Conservation (phyloP, 2,797 vertebrate species). For the Cirrhinus mrigala region DNA sequence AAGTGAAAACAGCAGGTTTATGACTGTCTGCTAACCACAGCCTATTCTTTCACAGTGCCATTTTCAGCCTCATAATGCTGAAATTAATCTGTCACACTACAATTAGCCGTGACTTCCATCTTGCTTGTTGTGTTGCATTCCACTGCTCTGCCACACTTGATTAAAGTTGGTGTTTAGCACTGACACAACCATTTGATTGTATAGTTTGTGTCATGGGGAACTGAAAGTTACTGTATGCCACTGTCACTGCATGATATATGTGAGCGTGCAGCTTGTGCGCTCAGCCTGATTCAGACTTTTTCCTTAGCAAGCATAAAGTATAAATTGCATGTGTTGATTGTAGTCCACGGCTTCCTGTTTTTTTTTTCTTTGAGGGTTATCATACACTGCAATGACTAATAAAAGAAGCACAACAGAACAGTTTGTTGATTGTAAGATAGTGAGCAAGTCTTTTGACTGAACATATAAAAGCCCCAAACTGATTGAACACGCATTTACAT, state of each 20-base stretch:
- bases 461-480: background rate
- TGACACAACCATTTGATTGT: background rate
- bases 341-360: background rate
- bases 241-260: background rate
- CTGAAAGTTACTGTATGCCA: background rate
- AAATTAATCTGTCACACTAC: conserved; percentile 34
- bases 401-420: background rate
- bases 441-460: background rate
- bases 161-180: background rate
- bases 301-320: background rate
- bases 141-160: background rate
- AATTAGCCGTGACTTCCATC: background rate
- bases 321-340: background rate
- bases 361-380: background rate
- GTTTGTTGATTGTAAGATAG: background rate
- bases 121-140: background rate
- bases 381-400: background rate
- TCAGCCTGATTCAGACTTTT: background rate
- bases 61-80: conserved; percentile 21
- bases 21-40: conserved; percentile 7
- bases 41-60: background rate
- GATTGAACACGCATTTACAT: background rate
- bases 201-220: background rate
- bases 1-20: conserved; percentile 56
- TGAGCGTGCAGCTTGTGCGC: background rate